These are phyloP conservation scores for Melanotaenia maccullochi DNA, from an alignment of 2,797 vertebrate species.

Conservation along the genomic window DNA sequence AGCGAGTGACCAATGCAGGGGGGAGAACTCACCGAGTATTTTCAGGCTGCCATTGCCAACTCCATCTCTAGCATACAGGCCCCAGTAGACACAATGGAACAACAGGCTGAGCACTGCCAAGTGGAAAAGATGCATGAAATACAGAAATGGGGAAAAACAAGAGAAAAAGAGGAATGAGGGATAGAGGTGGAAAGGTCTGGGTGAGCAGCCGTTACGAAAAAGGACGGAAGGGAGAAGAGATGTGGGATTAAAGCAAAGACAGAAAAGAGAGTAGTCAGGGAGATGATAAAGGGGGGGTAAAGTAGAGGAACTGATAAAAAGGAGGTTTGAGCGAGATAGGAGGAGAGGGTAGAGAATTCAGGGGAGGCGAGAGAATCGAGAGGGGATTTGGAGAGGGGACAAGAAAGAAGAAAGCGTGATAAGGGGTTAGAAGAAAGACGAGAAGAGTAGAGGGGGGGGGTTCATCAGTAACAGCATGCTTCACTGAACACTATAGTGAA, in stretches of 20 bases:
- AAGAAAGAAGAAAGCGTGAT: constrained; percentile 41
- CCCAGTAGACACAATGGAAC: constrained; percentile 94
- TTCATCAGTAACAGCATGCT: constrained; percentile 60
- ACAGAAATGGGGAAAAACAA: constrained; percentile 12
- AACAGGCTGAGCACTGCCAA: constrained; percentile 90
- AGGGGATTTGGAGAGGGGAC: constrained; percentile 57
- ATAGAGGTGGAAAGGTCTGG: constrained; percentile 6
- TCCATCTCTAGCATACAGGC: constrained; percentile 90
- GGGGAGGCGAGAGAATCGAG: constrained; percentile 41
- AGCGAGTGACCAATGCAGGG: constrained; percentile 34
- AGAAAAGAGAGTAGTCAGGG: constrained; percentile 20
- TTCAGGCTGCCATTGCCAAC: constrained; percentile 90
- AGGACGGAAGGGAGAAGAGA: constrained; percentile 10
- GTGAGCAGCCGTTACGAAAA: constrained; percentile 11
- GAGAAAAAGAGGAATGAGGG: constrained; percentile 7
- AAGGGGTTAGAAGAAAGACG: constrained; percentile 30
- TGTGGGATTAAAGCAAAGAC: constrained; percentile 13
- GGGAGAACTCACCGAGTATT: constrained; percentile 76
- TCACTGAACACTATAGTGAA: constrained; percentile 50
- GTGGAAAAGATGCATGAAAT: constrained; percentile 42
- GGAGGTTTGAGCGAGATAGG: constrained; percentile 32
- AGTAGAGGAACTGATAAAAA: constrained; percentile 34
- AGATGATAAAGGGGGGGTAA: constrained; percentile 38
- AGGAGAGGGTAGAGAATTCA: constrained; percentile 38
- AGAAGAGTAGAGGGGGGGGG: constrained; percentile 21